Evolutionary conservation across 2,888 invertebrate species (phyloP).

Genomic region (Pheosia tremula): DNA sequence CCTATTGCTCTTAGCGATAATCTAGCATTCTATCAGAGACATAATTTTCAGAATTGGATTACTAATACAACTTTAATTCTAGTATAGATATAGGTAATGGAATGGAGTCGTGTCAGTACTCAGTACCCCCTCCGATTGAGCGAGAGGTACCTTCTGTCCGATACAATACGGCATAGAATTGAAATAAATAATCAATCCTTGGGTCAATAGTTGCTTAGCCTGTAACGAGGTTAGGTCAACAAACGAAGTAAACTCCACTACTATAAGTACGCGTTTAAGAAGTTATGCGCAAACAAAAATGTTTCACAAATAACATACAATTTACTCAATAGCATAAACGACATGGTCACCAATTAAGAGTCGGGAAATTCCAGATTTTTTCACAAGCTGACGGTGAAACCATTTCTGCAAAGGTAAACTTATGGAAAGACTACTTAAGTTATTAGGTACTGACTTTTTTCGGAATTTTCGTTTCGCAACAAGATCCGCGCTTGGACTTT

Average conservation of each 20-base stretch:
- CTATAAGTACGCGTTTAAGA: background rate
- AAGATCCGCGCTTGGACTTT: too few species aligned
- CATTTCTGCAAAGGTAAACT: background rate
- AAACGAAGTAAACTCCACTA: background rate
- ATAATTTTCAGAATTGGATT: too few species aligned
- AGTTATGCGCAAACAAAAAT: constrained; percentile 17
- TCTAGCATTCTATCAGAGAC: too few species aligned
- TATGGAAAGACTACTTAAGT: background rate
- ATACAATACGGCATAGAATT: background rate
- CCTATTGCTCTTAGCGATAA: too few species aligned
- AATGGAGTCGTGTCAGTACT: too few species aligned
- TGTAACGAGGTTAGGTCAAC: background rate
- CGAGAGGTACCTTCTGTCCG: too few species aligned
- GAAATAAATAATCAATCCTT: background rate
- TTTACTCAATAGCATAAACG: constrained; percentile 25
- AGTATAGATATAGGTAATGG: too few species aligned
- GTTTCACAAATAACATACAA: constrained; percentile 12
- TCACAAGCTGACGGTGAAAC: constrained; percentile 4
- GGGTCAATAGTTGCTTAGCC: background rate
- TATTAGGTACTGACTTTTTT: too few species aligned
- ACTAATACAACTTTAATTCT: too few species aligned
- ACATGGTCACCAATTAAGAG: constrained; percentile 29
- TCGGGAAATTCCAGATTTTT: constrained; percentile 18
- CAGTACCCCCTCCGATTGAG: too few species aligned
- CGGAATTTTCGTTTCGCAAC: too few species aligned